Evolutionary conservation across 2,888 invertebrate genomes (phyloP).

Genomic region (Lycocerus yunnanus): DNA sequence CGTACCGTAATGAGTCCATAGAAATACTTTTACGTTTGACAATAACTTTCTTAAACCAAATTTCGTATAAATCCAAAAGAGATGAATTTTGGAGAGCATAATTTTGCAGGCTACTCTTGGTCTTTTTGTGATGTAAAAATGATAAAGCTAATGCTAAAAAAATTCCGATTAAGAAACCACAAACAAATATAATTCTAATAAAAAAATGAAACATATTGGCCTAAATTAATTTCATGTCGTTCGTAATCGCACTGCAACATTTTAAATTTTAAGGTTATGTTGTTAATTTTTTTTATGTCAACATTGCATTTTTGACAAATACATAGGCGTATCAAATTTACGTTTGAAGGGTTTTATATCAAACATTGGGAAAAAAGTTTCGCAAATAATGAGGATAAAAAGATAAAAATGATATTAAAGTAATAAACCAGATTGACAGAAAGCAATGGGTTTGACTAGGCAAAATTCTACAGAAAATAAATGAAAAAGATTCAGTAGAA

Average conservation of each 20-base stretch:
- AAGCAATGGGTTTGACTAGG: too few relatives aligned
- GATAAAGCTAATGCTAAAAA: conserved; percentile 6
- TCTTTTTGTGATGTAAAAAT: conserved; percentile 1
- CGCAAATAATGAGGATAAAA: too few relatives aligned
- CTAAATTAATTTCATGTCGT: neutral
- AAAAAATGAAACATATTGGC: conserved; percentile 14
- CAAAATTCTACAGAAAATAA: too few relatives aligned
- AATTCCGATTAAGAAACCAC: conserved; percentile 13
- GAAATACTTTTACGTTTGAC: conserved; percentile 10
- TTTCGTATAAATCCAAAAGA: conserved; percentile 16
- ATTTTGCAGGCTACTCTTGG: neutral
- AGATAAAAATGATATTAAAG: too few relatives aligned
- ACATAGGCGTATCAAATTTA: neutral
- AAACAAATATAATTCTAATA: conserved; percentile 8
- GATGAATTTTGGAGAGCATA: neutral
- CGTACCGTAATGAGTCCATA: conserved; percentile 21
- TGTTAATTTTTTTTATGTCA: neutral
- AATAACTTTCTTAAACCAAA: conserved; percentile 13
- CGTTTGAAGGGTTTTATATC: too few relatives aligned
- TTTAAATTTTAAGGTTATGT: conserved; percentile 4
- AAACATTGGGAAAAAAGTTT: too few relatives aligned
- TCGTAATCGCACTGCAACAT: neutral
- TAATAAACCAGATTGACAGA: too few relatives aligned
- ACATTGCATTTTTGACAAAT: neutral
- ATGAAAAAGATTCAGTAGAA: too few relatives aligned